phyloP scores from a whole-genome alignment of 2,113 vertebrate genomes.

The Sarotherodon lohbergeri region DNA sequence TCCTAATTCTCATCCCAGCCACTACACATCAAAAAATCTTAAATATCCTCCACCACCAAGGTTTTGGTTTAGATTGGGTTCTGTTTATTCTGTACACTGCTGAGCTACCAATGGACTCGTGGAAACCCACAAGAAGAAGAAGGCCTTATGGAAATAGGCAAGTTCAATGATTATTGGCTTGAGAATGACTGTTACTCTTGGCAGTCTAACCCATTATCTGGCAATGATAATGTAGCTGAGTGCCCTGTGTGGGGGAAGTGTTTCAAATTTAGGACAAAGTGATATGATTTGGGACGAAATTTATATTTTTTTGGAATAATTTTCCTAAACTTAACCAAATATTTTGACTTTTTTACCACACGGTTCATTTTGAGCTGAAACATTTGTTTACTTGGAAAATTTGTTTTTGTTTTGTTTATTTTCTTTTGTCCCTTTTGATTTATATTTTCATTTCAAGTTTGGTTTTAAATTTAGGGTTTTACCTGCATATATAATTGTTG shows the following conservation, averaged over 20 bases:
- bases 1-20: background rate
- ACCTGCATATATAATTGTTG: background rate
- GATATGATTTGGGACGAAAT: background rate
- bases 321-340: background rate
- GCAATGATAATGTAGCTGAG: background rate
- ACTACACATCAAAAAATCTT: background rate
- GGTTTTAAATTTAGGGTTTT: background rate
- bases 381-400: background rate
- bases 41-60: background rate
- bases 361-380: accelerated
- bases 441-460: background rate
- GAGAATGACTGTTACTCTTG: background rate
- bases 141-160: background rate
- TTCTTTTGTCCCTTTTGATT: background rate
- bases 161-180: background rate
- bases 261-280: background rate
- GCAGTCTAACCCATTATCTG: background rate
- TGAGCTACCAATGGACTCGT: background rate
- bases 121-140: background rate
- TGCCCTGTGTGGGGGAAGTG: background rate
- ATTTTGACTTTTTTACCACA: background rate
- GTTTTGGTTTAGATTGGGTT: background rate
- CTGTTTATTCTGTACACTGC: background rate
- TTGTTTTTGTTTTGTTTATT: background rate
- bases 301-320: background rate